These are phyloP conservation scores for Petroica traversi DNA, from an alignment of 2,113 vertebrate species.

Conservation along the genomic window DNA sequence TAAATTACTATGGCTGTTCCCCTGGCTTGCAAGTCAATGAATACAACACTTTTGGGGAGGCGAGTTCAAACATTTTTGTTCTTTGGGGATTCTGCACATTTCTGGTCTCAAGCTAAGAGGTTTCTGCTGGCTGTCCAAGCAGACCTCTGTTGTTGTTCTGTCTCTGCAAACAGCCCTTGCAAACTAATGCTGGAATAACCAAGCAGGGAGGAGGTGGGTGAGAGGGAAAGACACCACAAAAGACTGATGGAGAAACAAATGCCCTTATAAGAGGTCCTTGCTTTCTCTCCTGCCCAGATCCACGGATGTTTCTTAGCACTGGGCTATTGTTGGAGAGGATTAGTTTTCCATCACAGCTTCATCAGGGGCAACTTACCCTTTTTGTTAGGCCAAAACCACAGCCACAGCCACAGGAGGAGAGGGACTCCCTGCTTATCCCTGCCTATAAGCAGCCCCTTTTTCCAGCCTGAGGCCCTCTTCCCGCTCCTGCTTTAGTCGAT, in stretches of 20 bases:
- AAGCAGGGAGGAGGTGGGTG: not conserved
- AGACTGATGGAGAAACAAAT: not conserved
- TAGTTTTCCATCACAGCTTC: constrained; percentile 38
- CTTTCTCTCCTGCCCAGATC: not conserved
- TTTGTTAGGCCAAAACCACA: not conserved
- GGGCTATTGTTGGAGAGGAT: not conserved
- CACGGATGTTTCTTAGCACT: not conserved
- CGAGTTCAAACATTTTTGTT: constrained; percentile 3
- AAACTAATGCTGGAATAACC: not conserved
- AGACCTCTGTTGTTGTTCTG: not conserved
- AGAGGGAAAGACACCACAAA: not conserved
- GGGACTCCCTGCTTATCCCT: not conserved
- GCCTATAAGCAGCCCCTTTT: not conserved
- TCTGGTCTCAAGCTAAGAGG: constrained; percentile 22
- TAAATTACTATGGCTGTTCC: constrained; percentile 52
- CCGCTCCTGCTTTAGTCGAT: accelerated
- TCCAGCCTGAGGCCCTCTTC: not conserved
- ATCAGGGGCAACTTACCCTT: not conserved
- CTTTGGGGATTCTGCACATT: constrained; percentile 2
- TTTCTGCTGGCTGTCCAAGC: constrained; percentile 23
- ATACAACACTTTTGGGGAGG: constrained; percentile 35
- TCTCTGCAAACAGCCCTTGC: not conserved
- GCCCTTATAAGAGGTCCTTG: not conserved
- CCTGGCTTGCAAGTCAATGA: constrained; percentile 30
- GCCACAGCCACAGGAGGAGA: accelerated